Evolutionary conservation across 1,140 invertebrate genomes (phyloP).

Genomic region (Palaemon carinicauda): DNA sequence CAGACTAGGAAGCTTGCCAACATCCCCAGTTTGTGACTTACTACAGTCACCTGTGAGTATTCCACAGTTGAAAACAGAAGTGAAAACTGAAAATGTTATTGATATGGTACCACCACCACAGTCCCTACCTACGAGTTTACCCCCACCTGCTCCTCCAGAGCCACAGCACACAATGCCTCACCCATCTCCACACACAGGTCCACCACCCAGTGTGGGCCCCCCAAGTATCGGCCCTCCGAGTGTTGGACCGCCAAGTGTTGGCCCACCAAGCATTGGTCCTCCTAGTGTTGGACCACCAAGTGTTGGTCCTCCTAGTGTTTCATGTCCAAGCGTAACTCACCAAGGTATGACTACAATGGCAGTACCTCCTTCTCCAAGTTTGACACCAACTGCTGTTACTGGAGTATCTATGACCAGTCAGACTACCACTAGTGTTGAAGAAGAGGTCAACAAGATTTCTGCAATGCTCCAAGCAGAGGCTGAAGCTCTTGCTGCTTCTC

Average conservation of each 20-base stretch:
- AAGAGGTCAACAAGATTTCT: constrained; percentile 59
- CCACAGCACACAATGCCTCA: constrained; percentile 36
- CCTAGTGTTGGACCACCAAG: constrained; percentile 50
- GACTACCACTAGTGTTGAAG: constrained; percentile 53
- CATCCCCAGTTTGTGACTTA: constrained; percentile 23
- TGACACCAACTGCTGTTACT: constrained; percentile 32
- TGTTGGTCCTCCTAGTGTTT: constrained; percentile 49
- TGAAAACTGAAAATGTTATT: constrained; percentile 25
- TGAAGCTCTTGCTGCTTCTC: constrained; percentile 55
- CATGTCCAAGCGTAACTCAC: constrained; percentile 42
- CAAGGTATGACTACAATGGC: constrained; percentile 35
- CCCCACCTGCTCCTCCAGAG: constrained; percentile 49
- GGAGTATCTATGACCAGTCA: constrained; percentile 43
- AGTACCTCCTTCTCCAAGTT: constrained; percentile 25
- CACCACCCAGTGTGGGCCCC: constrained; percentile 50
- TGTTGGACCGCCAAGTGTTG: constrained; percentile 57
- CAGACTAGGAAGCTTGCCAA: constrained; percentile 7
- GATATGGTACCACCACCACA: constrained; percentile 39
- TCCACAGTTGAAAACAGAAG: constrained; percentile 33
- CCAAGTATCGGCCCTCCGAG: constrained; percentile 55
- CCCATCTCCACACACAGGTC: constrained; percentile 41
- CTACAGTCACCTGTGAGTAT: constrained; percentile 28
- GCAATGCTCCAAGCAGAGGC: constrained; percentile 59
- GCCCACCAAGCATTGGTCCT: constrained; percentile 49
- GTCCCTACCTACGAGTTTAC: constrained; percentile 35